Evolutionary conservation across 2,888 invertebrate genomes (phyloP), one percentile per base, ranked within the genome.

Genomic region (Drosophila paramelanica): DNA sequence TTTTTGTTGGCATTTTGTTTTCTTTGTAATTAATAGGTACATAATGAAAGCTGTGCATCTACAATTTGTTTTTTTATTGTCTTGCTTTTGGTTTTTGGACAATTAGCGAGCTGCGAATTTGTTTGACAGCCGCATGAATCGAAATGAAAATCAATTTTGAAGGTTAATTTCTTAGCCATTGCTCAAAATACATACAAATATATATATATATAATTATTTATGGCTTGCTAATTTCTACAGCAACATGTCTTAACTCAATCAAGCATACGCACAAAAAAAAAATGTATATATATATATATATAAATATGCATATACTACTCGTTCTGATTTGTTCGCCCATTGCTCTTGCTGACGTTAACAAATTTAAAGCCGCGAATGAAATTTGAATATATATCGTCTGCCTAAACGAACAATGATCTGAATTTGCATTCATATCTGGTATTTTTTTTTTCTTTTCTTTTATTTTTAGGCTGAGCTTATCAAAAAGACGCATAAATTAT

Each of bases 71-170:
- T 8, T 33, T 33, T 33, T 8, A 10, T 33, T 33, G 17, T 17
- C 1, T 33, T 11, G 2, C 2, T 5, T 38, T 25, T 81, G 33
- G 27, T 36, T 46, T 79, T 89, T 81, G 73, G 77, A 64, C 73
- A 75, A 84, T 81, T 76, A 74, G 80, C 75, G 52, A 62, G 66
- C 67, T 55, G 64, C 56, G 47, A 77, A 64, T 60, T 51, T 67
- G 49, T 59, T 68, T 45, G 20, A 42, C 71, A 58, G 47, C 53
- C 27, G n/a, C 43, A 39, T 38, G 42, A 57, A 65, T 67, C 78
- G 89, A 90, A 79, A 91, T 92, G 90, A 89, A 91, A 90, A 89
- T 90, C 85, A 73, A 88, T 68, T 91, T 92, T 74, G 89, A 84
- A 80, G 90, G 85, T 69, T 72, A 66, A 79, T 77, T 79, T 84